These are phyloP conservation scores for Lumbricus terrestris DNA, from an alignment of 2,888 invertebrate genomes.

Conservation along the genomic window DNA sequence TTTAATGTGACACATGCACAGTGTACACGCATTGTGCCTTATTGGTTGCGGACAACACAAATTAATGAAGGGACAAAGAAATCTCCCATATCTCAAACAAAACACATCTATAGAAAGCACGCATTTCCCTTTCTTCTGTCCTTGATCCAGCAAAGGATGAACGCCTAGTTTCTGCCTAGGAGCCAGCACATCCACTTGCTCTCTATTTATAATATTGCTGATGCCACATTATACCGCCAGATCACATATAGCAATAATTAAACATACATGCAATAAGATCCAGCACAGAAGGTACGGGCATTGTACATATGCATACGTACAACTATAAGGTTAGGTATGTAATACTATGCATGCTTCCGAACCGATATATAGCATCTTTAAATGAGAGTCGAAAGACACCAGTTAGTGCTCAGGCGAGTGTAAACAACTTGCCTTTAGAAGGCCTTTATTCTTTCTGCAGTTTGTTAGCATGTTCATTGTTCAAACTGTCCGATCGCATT, in stretches of 20 bases:
- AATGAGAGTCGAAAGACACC: not conserved
- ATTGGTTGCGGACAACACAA: not conserved
- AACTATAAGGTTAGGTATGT: too few species aligned
- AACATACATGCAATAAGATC: too few species aligned
- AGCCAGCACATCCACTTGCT: not conserved
- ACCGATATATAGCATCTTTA: not conserved
- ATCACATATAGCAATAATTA: not conserved
- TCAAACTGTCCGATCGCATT: not conserved
- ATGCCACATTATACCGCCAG: not conserved
- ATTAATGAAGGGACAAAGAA: not conserved
- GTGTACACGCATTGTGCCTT: too few species aligned
- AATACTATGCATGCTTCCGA: not conserved
- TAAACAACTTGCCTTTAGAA: not conserved
- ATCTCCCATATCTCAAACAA: not conserved
- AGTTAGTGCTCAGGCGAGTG: not conserved
- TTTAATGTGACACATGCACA: too few species aligned
- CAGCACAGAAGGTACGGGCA: not conserved
- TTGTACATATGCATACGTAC: not conserved
- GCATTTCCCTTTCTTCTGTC: not conserved
- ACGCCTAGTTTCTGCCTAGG: not conserved
- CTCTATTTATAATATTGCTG: not conserved
- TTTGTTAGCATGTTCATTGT: not conserved
- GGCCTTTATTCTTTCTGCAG: not conserved
- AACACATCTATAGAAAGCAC: not conserved
- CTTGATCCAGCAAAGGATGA: not conserved